These are phyloP conservation scores for Nettapus auritus DNA, from an alignment of 2,113 vertebrate genomes.

Conservation along the genomic window DNA sequence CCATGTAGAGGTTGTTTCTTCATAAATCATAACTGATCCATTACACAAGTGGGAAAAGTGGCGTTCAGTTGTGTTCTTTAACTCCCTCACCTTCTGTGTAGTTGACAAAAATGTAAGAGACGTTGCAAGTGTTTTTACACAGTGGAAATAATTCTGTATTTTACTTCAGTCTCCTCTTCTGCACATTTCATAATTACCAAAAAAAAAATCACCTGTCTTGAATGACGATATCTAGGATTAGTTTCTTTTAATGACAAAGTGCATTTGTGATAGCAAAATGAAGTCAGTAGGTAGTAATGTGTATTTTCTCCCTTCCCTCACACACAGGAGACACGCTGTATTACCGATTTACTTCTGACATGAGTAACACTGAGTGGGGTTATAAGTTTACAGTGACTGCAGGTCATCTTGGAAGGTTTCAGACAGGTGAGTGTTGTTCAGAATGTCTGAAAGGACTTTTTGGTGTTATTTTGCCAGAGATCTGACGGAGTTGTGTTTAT, in stretches of 20 bases:
- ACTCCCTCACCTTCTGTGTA: background rate
- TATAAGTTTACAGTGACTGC: constrained; percentile 96
- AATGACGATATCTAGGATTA: background rate
- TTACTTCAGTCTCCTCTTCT: background rate
- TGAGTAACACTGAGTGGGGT: constrained; percentile 99
- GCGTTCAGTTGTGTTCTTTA: background rate
- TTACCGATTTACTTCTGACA: constrained; percentile 94
- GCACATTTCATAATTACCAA: background rate
- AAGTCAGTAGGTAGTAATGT: background rate
- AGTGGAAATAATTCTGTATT: background rate
- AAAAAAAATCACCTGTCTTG: background rate
- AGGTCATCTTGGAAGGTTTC: constrained; percentile 94
- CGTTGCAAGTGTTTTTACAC: background rate
- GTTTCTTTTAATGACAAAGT: background rate
- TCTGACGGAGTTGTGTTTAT: background rate
- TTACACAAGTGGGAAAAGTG: background rate
- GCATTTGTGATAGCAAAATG: background rate
- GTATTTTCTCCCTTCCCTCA: background rate
- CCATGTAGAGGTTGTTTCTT: background rate
- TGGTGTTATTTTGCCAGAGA: background rate
- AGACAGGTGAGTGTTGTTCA: constrained; percentile 85
- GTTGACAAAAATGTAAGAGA: background rate
- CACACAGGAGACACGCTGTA: constrained; percentile 90
- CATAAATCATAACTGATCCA: background rate
- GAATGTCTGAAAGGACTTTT: background rate